Evolutionary conservation across 2,113 vertebrate genomes (phyloP).

Genomic region (Plecotus auritus): DNA sequence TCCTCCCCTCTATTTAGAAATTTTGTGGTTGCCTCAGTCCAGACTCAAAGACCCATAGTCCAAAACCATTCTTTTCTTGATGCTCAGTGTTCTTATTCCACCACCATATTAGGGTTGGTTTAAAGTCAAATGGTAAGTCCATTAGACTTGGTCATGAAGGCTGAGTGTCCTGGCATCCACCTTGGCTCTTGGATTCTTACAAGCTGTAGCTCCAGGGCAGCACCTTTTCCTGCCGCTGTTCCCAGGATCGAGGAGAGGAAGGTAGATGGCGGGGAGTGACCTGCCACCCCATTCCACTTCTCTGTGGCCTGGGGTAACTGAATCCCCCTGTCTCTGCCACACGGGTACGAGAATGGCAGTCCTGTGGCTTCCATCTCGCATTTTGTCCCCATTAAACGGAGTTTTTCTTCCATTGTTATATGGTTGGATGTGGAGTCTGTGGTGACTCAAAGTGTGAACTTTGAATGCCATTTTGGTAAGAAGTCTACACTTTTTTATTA

Average conservation of each 20-base stretch:
- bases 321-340: background rate
- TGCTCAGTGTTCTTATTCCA: background rate
- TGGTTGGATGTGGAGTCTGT: background rate
- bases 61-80: background rate
- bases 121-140: background rate
- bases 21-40: background rate
- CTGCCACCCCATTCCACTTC: background rate
- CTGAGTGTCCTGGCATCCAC: background rate
- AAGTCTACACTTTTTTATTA: background rate
- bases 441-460: background rate
- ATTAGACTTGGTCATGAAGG: background rate
- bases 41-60: background rate
- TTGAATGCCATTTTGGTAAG: background rate
- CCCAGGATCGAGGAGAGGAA: background rate
- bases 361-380: background rate
- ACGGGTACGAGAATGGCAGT: background rate
- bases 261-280: no score
- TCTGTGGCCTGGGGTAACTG: background rate
- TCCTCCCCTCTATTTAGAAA: background rate
- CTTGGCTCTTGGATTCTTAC: background rate
- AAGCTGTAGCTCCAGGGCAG: background rate
- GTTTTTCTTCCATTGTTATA: background rate
- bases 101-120: background rate
- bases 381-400: background rate
- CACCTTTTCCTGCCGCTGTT: background rate